These are phyloP conservation scores for Tortrix viridana DNA, from an alignment of 2,888 invertebrate species.

Conservation along the genomic window DNA sequence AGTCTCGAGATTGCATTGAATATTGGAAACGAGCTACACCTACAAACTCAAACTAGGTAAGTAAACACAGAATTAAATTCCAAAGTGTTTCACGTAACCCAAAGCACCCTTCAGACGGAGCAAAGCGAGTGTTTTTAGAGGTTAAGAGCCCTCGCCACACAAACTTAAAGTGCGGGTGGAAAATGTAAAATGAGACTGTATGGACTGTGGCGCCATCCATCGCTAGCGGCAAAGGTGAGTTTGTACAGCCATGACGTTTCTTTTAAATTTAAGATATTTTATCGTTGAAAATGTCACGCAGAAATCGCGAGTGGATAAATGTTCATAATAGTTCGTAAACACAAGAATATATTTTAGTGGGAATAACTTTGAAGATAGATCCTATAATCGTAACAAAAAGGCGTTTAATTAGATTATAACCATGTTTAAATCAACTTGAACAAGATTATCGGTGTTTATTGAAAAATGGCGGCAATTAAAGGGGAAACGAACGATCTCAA, in stretches of 20 bases:
- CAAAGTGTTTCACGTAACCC: slow-evolving; percentile 8
- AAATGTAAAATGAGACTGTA: background rate
- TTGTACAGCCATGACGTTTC: slow-evolving; percentile 2
- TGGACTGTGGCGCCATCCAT: background rate
- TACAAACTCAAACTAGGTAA: background rate
- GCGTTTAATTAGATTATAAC: no score
- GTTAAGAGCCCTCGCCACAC: background rate
- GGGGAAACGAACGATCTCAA: background rate
- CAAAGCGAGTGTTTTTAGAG: slow-evolving; percentile 11
- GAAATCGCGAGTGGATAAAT: background rate
- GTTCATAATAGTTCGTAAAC: background rate
- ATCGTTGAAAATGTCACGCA: background rate
- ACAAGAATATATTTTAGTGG: background rate
- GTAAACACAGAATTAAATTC: slow-evolving; percentile 11
- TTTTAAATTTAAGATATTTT: background rate
- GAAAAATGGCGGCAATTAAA: no score
- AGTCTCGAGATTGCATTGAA: no score
- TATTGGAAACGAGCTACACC: background rate
- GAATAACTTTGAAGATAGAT: background rate
- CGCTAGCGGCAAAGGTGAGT: background rate
- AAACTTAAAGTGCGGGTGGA: background rate
- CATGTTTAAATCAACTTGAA: no score
- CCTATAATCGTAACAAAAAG: no score
- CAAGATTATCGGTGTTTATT: no score
- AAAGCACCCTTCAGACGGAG: background rate